Evolutionary conservation across 2,888 invertebrate species (phyloP), one percentile per base, ranked within the genome.

Genomic region (Diarsia rubi): DNA sequence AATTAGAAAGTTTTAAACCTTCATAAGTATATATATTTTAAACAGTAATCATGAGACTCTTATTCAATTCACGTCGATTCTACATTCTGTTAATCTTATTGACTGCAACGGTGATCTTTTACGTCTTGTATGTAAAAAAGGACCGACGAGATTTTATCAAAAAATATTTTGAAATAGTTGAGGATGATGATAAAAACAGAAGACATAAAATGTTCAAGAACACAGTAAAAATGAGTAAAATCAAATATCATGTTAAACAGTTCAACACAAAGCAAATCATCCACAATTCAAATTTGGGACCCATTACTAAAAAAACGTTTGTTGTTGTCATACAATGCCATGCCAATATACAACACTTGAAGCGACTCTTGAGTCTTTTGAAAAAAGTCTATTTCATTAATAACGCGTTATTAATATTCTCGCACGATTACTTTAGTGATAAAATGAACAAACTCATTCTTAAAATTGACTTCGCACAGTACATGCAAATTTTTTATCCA

Each of bases 301-400:
- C 69, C 0, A 74, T 88, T 8, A 72, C 42, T 9, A 64, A 76
- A 14, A 63, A 73, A 19, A 83, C 85, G 2, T 82, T 83, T 4
- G 78, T 91, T 0, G 82, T 93, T 9, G 92, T 92, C 5, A 88
- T 93, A 49, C 89, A 91, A 69, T 91, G 92, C 0, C 90, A 91
- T 64, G 79, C 88, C 9, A 89, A 90, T 69, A 75, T 80, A 3
- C 31, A 73, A 4, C 88, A 90, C 59, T 78, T 93, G 2, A 74
- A 85, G 44, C 73, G 86, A 11, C 86, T 93, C 1, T 66, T 93
- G 1, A 65, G 83, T 31, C 89, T 90, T 5, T 73, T 93, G 16
- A 82, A 84, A 57, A 76, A 78, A 5, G 86, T 88, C 0, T 70
- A 77, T 11, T 92, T 90, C 2, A 91, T 93, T 2, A 73, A 78